Evolutionary conservation across 2,888 invertebrate genomes (phyloP).

Genomic region (Prionchulus punctatus): DNA sequence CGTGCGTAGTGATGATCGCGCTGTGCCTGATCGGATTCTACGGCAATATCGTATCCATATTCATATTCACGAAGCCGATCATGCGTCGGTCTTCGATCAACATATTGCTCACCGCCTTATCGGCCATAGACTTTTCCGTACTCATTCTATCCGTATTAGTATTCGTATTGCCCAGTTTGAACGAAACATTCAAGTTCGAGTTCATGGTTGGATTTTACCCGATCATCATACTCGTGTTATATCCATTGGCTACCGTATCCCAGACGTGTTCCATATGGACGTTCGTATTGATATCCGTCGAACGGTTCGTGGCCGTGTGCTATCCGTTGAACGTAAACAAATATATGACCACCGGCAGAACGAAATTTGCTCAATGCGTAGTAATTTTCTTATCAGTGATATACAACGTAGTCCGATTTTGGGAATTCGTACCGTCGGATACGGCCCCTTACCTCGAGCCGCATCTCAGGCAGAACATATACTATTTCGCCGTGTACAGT

Average conservation of each 20-base stretch:
- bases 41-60: neutral
- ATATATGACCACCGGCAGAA: neutral
- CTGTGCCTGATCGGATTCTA: neutral
- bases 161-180: neutral
- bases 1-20: neutral
- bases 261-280: constrained; percentile 2
- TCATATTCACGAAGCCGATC: neutral
- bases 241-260: neutral
- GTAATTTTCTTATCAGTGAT: neutral
- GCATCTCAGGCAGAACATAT: neutral
- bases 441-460: neutral
- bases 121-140: neutral
- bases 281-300: constrained; percentile 2
- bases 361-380: neutral
- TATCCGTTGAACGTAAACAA: neutral
- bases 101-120: neutral
- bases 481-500: neutral
- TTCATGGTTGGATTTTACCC: neutral
- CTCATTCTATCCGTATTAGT: neutral
- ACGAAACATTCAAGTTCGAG: neutral
- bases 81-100: neutral
- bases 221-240: neutral
- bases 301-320: constrained; percentile 2
- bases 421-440: neutral
- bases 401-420: neutral